Conservation (phyloP, 2,113 vertebrate genomes). For the Ptilorrhoa leucosticta region DNA sequence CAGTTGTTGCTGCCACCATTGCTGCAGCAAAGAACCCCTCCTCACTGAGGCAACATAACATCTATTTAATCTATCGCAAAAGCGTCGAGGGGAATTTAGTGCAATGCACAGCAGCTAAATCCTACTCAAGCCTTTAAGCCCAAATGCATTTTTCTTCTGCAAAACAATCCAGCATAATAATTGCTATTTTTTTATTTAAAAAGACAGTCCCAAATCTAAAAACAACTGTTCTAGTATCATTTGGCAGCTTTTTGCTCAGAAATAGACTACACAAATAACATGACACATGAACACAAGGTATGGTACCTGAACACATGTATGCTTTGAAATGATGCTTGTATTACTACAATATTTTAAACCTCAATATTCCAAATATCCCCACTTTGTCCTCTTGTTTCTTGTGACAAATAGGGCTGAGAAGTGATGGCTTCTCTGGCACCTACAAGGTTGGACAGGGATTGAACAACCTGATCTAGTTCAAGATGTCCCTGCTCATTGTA, state of each 20-base stretch:
- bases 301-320: not conserved
- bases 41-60: not conserved
- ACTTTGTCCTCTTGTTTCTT: not conserved
- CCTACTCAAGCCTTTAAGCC: slow-evolving; percentile 42
- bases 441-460: fast-evolving
- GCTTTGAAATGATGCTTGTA: not conserved
- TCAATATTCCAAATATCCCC: not conserved
- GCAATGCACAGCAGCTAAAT: slow-evolving; percentile 10
- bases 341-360: not conserved
- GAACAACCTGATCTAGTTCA: not conserved
- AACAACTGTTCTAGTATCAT: not conserved
- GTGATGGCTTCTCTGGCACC: not conserved
- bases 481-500: not conserved
- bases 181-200: not conserved
- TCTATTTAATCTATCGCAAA: not conserved
- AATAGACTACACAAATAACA: not conserved
- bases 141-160: slow-evolving; percentile 4
- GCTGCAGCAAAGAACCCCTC: not conserved
- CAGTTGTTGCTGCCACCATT: not conserved
- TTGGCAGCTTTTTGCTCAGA: not conserved
- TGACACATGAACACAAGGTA: not conserved
- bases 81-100: not conserved
- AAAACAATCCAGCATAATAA: slow-evolving; percentile 20
- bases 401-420: not conserved
- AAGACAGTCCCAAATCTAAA: not conserved